phyloP scores from a whole-genome alignment of 2,797 vertebrate genomes.

The Hoplostethus atlanticus region DNA sequence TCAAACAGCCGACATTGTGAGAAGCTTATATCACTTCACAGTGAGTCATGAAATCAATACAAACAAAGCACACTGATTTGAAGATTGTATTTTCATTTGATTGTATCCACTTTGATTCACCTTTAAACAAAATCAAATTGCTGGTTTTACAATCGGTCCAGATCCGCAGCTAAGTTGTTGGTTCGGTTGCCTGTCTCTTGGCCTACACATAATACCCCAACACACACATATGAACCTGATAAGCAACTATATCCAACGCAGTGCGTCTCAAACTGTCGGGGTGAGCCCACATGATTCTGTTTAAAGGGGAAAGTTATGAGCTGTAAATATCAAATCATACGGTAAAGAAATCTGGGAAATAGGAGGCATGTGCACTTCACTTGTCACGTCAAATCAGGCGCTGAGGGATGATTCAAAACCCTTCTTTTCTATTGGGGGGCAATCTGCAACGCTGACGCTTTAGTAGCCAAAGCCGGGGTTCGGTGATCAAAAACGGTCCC shows the following conservation, averaged over 20 bases:
- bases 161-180: constrained; percentile 30
- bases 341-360: constrained; percentile 62
- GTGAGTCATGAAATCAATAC: constrained; percentile 72
- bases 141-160: constrained; percentile 58
- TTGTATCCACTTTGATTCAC: constrained; percentile 68
- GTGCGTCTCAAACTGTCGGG: constrained; percentile 33
- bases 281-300: constrained; percentile 56
- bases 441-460: constrained; percentile 62
- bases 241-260: constrained; percentile 53
- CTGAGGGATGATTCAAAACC: constrained; percentile 52
- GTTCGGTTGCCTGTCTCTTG: constrained; percentile 39
- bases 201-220: constrained; percentile 26
- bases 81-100: constrained; percentile 61
- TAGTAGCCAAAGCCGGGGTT: constrained; percentile 55
- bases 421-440: constrained; percentile 23
- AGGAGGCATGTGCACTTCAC: constrained; percentile 56
- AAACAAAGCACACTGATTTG: constrained; percentile 61
- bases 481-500: constrained; percentile 72
- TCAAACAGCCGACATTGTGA: constrained; percentile 44
- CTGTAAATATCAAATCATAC: constrained; percentile 74
- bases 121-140: constrained; percentile 76
- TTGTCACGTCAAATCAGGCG: constrained; percentile 68
- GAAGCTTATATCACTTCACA: constrained; percentile 62
- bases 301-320: constrained; percentile 61
- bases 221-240: constrained; percentile 54